Evolutionary conservation across 2,113 vertebrate species (phyloP).

Genomic region (cat (Felis catus)): F.catus_Fca126_mat1.0 CM031415.1:83692001-83692500

Average conservation of each 20-base stretch:
- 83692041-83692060: not conserved
- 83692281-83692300: not conserved
- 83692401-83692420: too few relatives aligned
- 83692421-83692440: too few relatives aligned
- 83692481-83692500: not conserved
- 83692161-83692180: not conserved
- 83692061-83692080: not conserved
- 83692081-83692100: not conserved
- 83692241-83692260: not conserved
- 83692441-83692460: too few relatives aligned
- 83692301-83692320: too few relatives aligned
- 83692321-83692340: too few relatives aligned
- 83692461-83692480: not conserved
- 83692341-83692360: too few relatives aligned
- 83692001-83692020: not conserved
- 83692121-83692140: not conserved
- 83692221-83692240: not conserved
- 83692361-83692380: too few relatives aligned
- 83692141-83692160: not conserved
- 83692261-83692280: not conserved
- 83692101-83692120: too few relatives aligned
- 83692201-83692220: not conserved
- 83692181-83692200: not conserved
- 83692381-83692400: too few relatives aligned
- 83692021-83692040: not conserved